Evolutionary conservation across 2,888 invertebrate species (phyloP), one percentile per base, ranked within the genome.

Genomic region (Ephialtes manifestator): DNA sequence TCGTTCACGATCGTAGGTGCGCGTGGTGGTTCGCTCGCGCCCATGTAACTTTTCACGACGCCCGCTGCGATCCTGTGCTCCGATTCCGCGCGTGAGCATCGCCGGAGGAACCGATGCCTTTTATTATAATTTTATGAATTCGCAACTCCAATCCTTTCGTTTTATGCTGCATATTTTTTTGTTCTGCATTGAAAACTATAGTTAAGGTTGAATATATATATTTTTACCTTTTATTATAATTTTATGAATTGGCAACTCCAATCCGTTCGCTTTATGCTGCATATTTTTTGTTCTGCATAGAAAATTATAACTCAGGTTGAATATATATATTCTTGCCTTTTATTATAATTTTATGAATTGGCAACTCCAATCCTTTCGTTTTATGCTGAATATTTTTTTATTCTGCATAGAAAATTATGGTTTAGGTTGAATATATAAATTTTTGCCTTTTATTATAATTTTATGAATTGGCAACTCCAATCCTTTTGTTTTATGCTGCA

Each of bases 51-150:
- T 80, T 76, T n/a, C 60, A 65, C 60, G 58, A 51, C 70, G 63
- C 55, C 51, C 28, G 74, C 60, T 70, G 53, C 53, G 74, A 83
- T 75, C 65, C 58, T 18, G 20, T 71, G 63, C 51, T 13, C 63
- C 80, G 80, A 84, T 84, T 76, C 46, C 65, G 31, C 70, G 10
- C 48, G 31, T 31, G 31, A 58, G 28, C 58, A 58, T 78, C 58
- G 68, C 71, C 84, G 68, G 65, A 84, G 67, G 81, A 39, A 15
- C 35, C 35, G 35, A 46, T 77, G 65, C 43, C 70, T 31, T 46
- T 75, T 63, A 75, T 80, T 80, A 80, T 55, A 65, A 72, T 81
- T 81, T 80, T 80, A 76, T 84, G 65, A 76, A 84, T 80, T 31
- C 70, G 46, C 70, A 63, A 79, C 67, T 77, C 51, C 51, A 39